Percentiles rank a stretch among this genome's conserved stretches.
Conservation (phyloP, 2,888 invertebrate genomes). For the Microdon myrmicae region DNA sequence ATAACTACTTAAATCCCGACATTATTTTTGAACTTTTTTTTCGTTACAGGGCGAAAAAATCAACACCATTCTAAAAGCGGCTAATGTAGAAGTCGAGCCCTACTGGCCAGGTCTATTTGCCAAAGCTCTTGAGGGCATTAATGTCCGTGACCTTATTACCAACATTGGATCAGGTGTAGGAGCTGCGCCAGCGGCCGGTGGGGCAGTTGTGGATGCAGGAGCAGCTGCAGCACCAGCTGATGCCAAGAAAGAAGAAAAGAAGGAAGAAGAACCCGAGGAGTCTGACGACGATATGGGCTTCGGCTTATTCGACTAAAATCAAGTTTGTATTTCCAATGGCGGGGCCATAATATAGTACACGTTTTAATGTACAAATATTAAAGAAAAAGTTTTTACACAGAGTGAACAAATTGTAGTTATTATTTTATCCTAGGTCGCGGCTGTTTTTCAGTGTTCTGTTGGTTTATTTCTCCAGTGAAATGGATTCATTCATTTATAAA, state of each 20-base stretch:
- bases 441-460: no score
- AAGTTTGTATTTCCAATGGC: conserved; percentile 47
- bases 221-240: conserved; percentile 66
- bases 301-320: conserved; percentile 69
- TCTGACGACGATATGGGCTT: conserved; percentile 92
- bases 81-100: conserved; percentile 95
- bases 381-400: conserved; percentile 56
- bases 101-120: conserved; percentile 99
- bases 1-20: background rate
- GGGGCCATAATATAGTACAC: no score
- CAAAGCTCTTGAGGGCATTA: conserved; percentile 94
- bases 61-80: conserved; percentile 95
- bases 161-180: conserved; percentile 93
- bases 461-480: no score
- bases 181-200: conserved; percentile 80
- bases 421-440: no score
- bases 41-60: conserved; percentile 91
- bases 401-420: no score
- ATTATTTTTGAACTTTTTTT: conserved; percentile 22
- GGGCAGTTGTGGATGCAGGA: conserved; percentile 72
- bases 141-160: conserved; percentile 91
- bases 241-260: conserved; percentile 69
- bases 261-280: conserved; percentile 78
- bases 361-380: conserved; percentile 66
- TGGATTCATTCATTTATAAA: no score